phyloP scores from a whole-genome alignment of 1,140 invertebrate species.

The Achatina immaculata region DNA sequence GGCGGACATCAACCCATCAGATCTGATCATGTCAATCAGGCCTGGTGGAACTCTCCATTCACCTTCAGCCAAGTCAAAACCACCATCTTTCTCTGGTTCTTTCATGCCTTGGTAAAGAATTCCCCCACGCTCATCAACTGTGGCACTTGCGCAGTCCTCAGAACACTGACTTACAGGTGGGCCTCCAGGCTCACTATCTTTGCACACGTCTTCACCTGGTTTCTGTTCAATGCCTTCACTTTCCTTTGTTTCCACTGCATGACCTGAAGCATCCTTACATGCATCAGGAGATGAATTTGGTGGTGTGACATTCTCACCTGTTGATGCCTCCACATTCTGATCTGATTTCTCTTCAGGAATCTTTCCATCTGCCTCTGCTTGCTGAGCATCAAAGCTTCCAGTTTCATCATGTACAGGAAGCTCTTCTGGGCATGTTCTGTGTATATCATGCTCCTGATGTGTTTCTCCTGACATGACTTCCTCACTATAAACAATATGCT shows the following conservation, averaged over 20 bases:
- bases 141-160: neutral
- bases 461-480: neutral
- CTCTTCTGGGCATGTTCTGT: neutral
- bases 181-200: neutral
- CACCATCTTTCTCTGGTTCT: slow-evolving; percentile 32
- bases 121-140: slow-evolving; percentile 27
- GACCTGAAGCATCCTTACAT: no score
- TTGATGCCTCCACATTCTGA: no score
- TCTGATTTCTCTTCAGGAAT: no score
- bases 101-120: slow-evolving; percentile 1
- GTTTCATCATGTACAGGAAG: neutral
- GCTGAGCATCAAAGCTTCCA: neutral
- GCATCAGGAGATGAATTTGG: no score
- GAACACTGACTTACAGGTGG: neutral
- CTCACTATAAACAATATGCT: neutral
- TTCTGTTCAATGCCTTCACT: slow-evolving; percentile 10
- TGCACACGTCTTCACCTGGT: neutral
- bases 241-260: no score
- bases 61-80: slow-evolving; percentile 9
- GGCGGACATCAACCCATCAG: neutral
- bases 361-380: no score
- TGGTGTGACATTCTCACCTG: no score
- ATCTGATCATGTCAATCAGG: neutral
- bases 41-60: slow-evolving; percentile 14
- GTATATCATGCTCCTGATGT: neutral